These are phyloP conservation scores for Aelia acuminata DNA, from an alignment of 2,888 invertebrate genomes.

Conservation along the genomic window DNA sequence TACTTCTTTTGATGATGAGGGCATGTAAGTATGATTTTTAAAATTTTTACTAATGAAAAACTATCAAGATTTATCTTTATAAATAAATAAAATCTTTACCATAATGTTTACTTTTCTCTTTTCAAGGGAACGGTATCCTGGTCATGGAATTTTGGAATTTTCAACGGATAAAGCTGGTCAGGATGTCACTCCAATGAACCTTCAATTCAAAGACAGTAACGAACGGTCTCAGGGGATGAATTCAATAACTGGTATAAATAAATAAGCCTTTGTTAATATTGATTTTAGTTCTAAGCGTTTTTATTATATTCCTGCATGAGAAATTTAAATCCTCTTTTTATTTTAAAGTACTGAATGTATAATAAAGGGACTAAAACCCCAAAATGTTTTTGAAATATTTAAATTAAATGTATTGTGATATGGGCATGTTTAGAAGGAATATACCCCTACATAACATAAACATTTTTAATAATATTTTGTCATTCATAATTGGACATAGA, in stretches of 20 bases:
- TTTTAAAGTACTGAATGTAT: conserved; percentile 21
- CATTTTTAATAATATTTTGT: background rate
- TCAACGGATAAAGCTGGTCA: conserved; percentile 89
- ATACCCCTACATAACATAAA: background rate
- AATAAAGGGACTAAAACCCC: conserved; percentile 1
- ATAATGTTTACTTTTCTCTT: background rate
- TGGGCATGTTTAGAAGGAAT: conserved; percentile 44
- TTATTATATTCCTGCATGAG: conserved; percentile 30
- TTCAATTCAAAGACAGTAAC: conserved; percentile 80
- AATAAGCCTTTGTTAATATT: background rate
- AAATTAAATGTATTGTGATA: conserved; percentile 35
- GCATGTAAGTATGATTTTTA: conserved; percentile 52
- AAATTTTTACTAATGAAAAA: background rate
- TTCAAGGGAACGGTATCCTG: conserved; percentile 70
- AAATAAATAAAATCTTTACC: background rate
- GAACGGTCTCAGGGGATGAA: conserved; percentile 74
- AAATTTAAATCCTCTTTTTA: conserved; percentile 58
- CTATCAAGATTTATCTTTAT: background rate
- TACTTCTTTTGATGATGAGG: conserved; percentile 62
- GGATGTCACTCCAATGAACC: conserved; percentile 88
- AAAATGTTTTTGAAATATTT: background rate
- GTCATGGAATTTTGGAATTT: conserved; percentile 85
- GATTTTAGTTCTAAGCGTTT: conserved; percentile 13
- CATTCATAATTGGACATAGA: background rate
- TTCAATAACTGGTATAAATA: conserved; percentile 79